phyloP scores from a whole-genome alignment of 2,797 vertebrate genomes.

The Paedocypris micromegethes region DNA sequence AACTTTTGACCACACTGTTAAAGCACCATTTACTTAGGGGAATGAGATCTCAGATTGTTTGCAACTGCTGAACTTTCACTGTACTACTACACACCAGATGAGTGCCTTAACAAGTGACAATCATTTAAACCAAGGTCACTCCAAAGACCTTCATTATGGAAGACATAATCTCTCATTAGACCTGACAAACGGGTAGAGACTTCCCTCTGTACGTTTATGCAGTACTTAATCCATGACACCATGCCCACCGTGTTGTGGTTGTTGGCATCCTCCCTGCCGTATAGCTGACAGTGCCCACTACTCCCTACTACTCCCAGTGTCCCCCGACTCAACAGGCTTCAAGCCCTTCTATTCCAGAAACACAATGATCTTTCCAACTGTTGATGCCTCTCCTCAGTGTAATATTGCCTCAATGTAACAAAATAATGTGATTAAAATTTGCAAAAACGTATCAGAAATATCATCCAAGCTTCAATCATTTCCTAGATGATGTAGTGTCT shows the following conservation, averaged over 20 bases:
- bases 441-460: slow-evolving; percentile 53
- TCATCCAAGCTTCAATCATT: slow-evolving; percentile 64
- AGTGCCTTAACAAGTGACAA: background rate
- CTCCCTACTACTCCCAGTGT: slow-evolving; percentile 1
- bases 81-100: background rate
- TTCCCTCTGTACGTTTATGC: slow-evolving; percentile 54
- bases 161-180: slow-evolving; percentile 28
- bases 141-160: slow-evolving; percentile 4
- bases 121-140: background rate
- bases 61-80: slow-evolving; percentile 17
- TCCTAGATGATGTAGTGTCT: slow-evolving; percentile 69
- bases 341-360: slow-evolving; percentile 2
- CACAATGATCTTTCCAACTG: no score
- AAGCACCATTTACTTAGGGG: slow-evolving; percentile 55
- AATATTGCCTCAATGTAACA: slow-evolving; percentile 7
- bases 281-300: slow-evolving; percentile 19
- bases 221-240: slow-evolving; percentile 57
- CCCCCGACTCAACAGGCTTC: slow-evolving; percentile 5
- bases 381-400: no score
- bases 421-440: slow-evolving; percentile 17
- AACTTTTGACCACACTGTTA: slow-evolving; percentile 63
- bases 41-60: slow-evolving; percentile 37
- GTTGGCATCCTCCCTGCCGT: slow-evolving; percentile 16
- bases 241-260: slow-evolving; percentile 25
- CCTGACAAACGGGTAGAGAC: slow-evolving; percentile 41